Base-by-base conservation (phyloP, 2,797 vertebrate species). In the Chelon labrosus region DNA sequence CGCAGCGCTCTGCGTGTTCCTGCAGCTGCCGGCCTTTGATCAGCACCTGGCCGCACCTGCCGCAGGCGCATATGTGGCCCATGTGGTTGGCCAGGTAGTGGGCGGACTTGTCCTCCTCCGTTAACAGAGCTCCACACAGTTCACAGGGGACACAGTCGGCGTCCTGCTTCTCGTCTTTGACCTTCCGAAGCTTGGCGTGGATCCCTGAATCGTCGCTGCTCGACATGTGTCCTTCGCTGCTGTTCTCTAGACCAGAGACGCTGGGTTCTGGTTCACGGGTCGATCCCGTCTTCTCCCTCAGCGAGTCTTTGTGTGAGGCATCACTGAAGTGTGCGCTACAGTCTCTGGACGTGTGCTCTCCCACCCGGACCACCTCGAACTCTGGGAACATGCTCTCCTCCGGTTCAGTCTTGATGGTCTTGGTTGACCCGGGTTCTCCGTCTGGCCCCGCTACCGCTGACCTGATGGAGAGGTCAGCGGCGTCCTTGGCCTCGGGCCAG, bases 11-110 rank as follows among this genome's bases (percentile, higher is more conserved):
- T 0, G 98, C 98, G 1, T 99, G 98, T 71, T 99, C 97, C 91
- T 98, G 98, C 35, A 99, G 92, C 89, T 97, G 97, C 58, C 97
- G 95, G 19, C 98, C 98, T 91, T 99, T 99, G 70, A 99, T 96
- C 31, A 99, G 94, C 68, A 99, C 97, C 85, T 97, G 97, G 65
- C 98, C 98, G 5, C 98, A 99, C 59, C 98, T 94, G 16, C 98
- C 98, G 17, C 98, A 99, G 0, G 98, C 98, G 19, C 98, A 99
- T 77, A 99, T 98, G 70, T 97, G 97, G 71, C 97, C 96, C 90
- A 99, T 96, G 89, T 99, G 98, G 88, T 94, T 97, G 87, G 98
- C 96, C 83, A 99, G 95, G 87, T 98, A 99, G 93, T 99, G 98
- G 59, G 96, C 93, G 0, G 98, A 97, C 77, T 96, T 92, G 82